phyloP scores from a whole-genome alignment of 2,888 invertebrate species.

The Dryocosmus kuriphilus region DNA sequence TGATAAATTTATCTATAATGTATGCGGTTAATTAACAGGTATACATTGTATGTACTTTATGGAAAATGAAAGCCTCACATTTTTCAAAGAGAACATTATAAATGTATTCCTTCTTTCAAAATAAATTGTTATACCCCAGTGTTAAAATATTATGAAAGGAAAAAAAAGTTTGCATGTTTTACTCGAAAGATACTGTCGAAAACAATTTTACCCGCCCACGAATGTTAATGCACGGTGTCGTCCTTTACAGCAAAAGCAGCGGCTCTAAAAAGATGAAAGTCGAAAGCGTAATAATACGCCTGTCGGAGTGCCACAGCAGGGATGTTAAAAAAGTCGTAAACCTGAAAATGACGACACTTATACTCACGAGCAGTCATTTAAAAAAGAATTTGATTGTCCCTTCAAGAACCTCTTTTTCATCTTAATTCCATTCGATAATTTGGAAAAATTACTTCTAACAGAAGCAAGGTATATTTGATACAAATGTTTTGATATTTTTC shows the following conservation, averaged over 20 bases:
- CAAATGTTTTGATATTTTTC: background rate
- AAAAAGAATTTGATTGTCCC: background rate
- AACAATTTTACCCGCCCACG: constrained; percentile 24
- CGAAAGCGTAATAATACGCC: constrained; percentile 31
- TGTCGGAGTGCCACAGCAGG: constrained; percentile 9
- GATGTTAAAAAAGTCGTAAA: constrained; percentile 33
- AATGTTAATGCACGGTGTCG: constrained; percentile 4
- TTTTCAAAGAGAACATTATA: background rate
- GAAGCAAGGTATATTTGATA: background rate
- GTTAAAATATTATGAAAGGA: background rate
- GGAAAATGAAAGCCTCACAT: background rate
- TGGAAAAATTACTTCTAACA: background rate
- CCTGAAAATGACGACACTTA: constrained; percentile 22
- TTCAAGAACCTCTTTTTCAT: background rate
- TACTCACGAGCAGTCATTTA: background rate
- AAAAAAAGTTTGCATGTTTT: constrained; percentile 7
- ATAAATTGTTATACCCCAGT: background rate
- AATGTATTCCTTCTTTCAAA: background rate
- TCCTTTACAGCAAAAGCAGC: constrained; percentile 18
- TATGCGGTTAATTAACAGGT: background rate
- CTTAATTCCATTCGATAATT: background rate
- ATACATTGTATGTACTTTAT: no score
- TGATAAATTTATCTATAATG: background rate
- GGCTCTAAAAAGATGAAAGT: constrained; percentile 1
- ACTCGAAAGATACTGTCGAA: background rate